Base-by-base conservation (phyloP, 1,140 invertebrate genomes). In the Drosophila erecta region DNA sequence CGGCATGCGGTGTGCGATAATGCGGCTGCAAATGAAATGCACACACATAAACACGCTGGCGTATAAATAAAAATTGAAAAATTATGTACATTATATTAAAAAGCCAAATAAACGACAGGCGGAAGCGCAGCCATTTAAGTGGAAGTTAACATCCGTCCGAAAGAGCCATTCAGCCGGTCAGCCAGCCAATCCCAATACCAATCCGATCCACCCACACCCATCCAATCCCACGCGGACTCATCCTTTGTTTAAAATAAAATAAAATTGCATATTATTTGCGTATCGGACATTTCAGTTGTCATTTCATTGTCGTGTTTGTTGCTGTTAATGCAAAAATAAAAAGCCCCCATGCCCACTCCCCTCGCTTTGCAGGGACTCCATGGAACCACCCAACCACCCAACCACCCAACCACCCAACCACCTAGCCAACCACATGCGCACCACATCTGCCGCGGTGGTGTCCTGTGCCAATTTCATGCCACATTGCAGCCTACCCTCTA, bases 61-160 rank as follows among this genome's bases (percentile, higher is more conserved):
- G 50, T 56, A 76, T 90, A 89, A 84, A 90, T 84, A 89, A 89
- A 90, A 89, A 89, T 89, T 89, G 85, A 89, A 89, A 90, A 89
- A 89, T 90, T 89, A 84, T 89, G 85, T 80, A 75, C 85, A 89
- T 89, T 89, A 89, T 90, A 89, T 89, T 89, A 89, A 89, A 87
- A 89, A 84, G 76, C 43, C 66, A 87, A 87, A 83, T 81, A 86
- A 91, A 90, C 90, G 89, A 90, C 80, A 90, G 85, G 77, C 89
- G 89, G 89, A 90, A 90, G 83, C 89, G 84, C 62, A 81, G 89
- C 89, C 89, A 90, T 90, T 90, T 90, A 90, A 90, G 84, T 90
- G 89, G 89, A 90, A 91, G 84, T 91, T 89, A 89, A 89, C 90
- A 89, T 91, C 89, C 89, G 89, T 84, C 89, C 84, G 85, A 77